A percentile compares a stretch with the other conserved stretches of the same genome.
phyloP scores from a whole-genome alignment of 1,140 invertebrate species.

The Scaptomyza graminum region DNA sequence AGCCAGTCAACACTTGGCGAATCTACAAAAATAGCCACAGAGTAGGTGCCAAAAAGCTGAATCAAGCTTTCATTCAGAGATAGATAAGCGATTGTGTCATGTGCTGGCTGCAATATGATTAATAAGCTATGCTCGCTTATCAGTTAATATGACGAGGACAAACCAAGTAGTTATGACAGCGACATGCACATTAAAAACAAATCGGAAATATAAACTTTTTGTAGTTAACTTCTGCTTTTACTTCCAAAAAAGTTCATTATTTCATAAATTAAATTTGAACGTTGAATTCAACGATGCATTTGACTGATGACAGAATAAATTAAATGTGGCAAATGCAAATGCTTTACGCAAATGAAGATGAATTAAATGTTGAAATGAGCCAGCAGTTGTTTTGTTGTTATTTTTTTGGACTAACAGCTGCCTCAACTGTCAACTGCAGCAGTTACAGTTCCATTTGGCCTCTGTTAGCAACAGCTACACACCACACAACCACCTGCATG shows the following conservation, averaged over 20 bases:
- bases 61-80: slow-evolving; percentile 14
- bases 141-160: slow-evolving; percentile 7
- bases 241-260: no score
- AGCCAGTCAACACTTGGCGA: slow-evolving; percentile 26
- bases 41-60: slow-evolving; percentile 27
- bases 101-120: slow-evolving; percentile 38
- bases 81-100: background rate
- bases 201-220: background rate
- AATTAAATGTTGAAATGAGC: slow-evolving; percentile 50
- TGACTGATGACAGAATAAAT: slow-evolving; percentile 73
- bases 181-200: background rate
- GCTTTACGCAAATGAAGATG: slow-evolving; percentile 63
- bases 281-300: slow-evolving; percentile 53
- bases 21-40: slow-evolving; percentile 37
- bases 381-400: slow-evolving; percentile 42
- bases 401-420: background rate
- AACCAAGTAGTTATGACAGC: background rate
- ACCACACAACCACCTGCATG: slow-evolving; percentile 67
- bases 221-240: no score
- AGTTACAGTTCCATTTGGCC: slow-evolving; percentile 58
- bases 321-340: no score
- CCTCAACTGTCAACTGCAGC: slow-evolving; percentile 41
- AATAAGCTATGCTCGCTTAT: slow-evolving; percentile 40
- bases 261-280: no score
- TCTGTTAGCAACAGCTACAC: slow-evolving; percentile 37